Base-by-base conservation (phyloP, 2,113 vertebrate genomes). In the Ctenodactylus gundi region DNA sequence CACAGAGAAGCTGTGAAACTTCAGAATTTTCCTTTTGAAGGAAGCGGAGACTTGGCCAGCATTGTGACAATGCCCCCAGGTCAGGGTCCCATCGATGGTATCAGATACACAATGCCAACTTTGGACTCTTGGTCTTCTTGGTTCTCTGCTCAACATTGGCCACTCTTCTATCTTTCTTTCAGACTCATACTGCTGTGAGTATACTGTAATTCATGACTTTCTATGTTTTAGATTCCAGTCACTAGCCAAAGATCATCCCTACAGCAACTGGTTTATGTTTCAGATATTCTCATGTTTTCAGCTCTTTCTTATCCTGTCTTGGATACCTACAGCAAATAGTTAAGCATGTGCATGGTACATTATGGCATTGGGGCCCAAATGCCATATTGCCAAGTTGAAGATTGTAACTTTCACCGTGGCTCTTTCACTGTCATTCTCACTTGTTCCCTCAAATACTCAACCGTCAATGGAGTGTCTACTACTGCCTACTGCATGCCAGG, bases 401-500 rank as follows among this genome's bases (percentile, higher is more conserved):
- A 13, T n/a, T 20, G 1, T 4, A 7, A 7, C 31, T 64, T 58
- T 73, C 1, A 2, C n/a, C 23, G 8, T 29, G 39, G 29, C 14
- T 4, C 0, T 6, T 21, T 7, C 73, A 14, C n/a, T 23, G 20
- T 31, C 21, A 4, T 10, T 60, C 51, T 91, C 78, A 53, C n/a
- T 62, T 27, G 49, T 49, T 49, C 36, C 34, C 62, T 41, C 64
- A 76, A 10, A 72, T 53, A 39, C 64, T 57, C n/a, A 46, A 49
- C 60, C 58, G 20, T 60, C 10, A 23, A 3, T 44, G 20, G 34
- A 62, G 25, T 20, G 4, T 49, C 78, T 44, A 6, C 58, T 29
- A 9, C 46, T 27, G 0, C 7, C 58, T 29, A 9, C 46, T 27
- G 0, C 7, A 8, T 21, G 7, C 4, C 12, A 76, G n/a, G 31